These are phyloP conservation scores for Allophyes oxyacanthae DNA, from an alignment of 2,888 invertebrate species.

Conservation along the genomic window DNA sequence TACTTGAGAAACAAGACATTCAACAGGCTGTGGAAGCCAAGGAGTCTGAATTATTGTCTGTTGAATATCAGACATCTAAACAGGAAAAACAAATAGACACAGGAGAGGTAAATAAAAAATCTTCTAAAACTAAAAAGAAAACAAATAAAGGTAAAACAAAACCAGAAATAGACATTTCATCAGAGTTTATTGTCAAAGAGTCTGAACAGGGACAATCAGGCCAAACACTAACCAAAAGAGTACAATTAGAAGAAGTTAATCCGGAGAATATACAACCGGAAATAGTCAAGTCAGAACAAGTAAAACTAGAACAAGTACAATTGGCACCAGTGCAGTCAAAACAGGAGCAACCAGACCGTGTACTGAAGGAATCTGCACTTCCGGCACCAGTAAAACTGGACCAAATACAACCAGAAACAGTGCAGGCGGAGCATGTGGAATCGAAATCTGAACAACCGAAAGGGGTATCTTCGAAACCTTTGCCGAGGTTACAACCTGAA, in stretches of 20 bases:
- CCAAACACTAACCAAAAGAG: slow-evolving; percentile 2
- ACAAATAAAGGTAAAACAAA: slow-evolving; percentile 22
- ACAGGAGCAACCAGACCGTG: not conserved
- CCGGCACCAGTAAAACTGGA: not conserved
- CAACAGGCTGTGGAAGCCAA: slow-evolving; percentile 2
- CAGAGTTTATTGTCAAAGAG: slow-evolving; percentile 27
- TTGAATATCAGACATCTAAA: slow-evolving; percentile 2
- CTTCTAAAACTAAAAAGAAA: slow-evolving; percentile 51
- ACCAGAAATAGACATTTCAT: slow-evolving; percentile 19
- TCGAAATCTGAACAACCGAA: not conserved
- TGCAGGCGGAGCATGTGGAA: not conserved
- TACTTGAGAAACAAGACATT: not conserved
- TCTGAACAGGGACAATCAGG: slow-evolving; percentile 11
- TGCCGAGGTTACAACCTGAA: slow-evolving; percentile 1
- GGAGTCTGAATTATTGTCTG: slow-evolving; percentile 10
- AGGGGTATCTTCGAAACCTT: too few species aligned
- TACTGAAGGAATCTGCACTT: not conserved
- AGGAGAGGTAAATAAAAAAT: slow-evolving; percentile 14
- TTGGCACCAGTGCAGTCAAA: not conserved
- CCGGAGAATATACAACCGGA: not conserved
- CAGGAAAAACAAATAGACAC: slow-evolving; percentile 7
- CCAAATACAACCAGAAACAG: not conserved
- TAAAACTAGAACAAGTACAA: not conserved
- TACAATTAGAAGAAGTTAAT: not conserved
- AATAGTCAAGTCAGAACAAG: not conserved